phyloP scores from a whole-genome alignment of 2,888 invertebrate species.

The Ormyrus pomaceus region DNA sequence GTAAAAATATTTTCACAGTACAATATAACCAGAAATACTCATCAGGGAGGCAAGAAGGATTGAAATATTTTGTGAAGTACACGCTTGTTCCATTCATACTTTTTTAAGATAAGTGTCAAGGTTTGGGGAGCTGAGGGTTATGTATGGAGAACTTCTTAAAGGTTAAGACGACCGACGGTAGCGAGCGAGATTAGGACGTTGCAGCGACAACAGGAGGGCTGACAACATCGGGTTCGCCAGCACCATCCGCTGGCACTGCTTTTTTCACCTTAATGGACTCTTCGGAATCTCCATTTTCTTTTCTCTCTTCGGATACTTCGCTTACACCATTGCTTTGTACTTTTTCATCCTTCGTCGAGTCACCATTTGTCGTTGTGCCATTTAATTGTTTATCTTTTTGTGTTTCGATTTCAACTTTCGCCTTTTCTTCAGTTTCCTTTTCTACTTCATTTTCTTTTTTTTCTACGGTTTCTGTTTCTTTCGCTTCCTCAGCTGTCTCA shows the following conservation, averaged over 20 bases:
- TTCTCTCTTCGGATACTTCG: constrained; percentile 65
- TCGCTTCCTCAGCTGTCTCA: constrained; percentile 54
- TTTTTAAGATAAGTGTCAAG: constrained; percentile 68
- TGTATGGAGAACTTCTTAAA: constrained; percentile 56
- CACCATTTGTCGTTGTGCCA: constrained; percentile 60
- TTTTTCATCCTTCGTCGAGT: constrained; percentile 63
- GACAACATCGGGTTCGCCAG: constrained; percentile 72
- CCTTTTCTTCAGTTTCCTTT: constrained; percentile 27
- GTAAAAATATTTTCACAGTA: constrained; percentile 7
- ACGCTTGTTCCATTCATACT: constrained; percentile 62
- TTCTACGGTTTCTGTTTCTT: constrained; percentile 53
- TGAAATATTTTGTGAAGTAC: constrained; percentile 49
- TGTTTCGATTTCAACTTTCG: constrained; percentile 40
- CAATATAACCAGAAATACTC: constrained; percentile 21
- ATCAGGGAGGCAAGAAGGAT: constrained; percentile 8
- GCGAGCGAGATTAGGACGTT: constrained; percentile 71
- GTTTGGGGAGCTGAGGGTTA: constrained; percentile 38
- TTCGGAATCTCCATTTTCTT: constrained; percentile 67
- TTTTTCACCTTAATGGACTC: constrained; percentile 72
- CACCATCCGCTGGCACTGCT: constrained; percentile 68
- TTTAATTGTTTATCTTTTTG: constrained; percentile 62
- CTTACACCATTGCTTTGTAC: constrained; percentile 71
- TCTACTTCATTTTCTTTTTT: constrained; percentile 49
- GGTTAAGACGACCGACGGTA: constrained; percentile 58
- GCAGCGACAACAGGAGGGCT: constrained; percentile 71